Evolutionary conservation across 2,888 invertebrate genomes (phyloP), one percentile per base, ranked within the genome.

Genomic region (Dasypolia templi): DNA sequence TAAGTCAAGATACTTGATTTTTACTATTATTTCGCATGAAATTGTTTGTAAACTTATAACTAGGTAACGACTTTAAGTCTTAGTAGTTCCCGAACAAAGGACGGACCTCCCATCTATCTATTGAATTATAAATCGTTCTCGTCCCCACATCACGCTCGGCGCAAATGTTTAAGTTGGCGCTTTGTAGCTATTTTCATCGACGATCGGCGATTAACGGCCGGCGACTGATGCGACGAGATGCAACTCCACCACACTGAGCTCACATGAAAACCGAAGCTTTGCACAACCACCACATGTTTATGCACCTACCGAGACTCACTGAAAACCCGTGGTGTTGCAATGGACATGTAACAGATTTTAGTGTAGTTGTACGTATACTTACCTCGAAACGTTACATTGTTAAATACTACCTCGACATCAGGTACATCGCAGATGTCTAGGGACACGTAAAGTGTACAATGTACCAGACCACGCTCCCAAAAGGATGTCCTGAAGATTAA

Each of bases 131-230:
- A 84, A 85, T 75, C 77, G 55, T 71, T 75, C 61, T 77, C 81
- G 79, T 77, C 81, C 62, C 62, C 68, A 76, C 73, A 69, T 75
- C 71, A 72, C 67, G 74, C 63, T 81, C 74, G 62, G 70, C 63
- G 66, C 65, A 64, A 75, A 79, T 87, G 84, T 87, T 84, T 86
- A 83, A 85, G 81, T 87, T 82, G 63, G 79, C 39, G 83, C 86
- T 86, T 85, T 84, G 80, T 87, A 72, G 59, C 72, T 87, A 87
- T 88, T 87, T 88, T 76, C 85, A 63, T 81, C 67, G 70, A 58
- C 65, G 71, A 55, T 72, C 80, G 64, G 42, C 72, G 72, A 61
- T 66, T 69, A 75, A 72, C 72, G 56, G 35, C 58, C 44, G 32
- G 32, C 42, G 51, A 39, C 64, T 58, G 59, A 76, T 42, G 32